A percentile compares a stretch with the other conserved stretches of the same genome.
phyloP scores from a whole-genome alignment of 1,140 invertebrate species.

The Zophobas atratus region DNA sequence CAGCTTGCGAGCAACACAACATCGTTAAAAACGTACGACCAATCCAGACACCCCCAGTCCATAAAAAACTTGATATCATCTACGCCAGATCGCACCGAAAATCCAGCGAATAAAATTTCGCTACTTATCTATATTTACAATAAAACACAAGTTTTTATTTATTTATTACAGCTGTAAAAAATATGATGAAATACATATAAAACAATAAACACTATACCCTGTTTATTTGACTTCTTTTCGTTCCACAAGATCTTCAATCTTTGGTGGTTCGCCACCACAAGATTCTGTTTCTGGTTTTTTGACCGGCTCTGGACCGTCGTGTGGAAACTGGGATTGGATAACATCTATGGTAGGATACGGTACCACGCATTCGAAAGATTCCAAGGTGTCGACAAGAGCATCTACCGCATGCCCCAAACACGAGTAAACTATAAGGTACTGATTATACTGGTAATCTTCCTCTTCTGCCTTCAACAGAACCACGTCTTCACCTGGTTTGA shows the following conservation, averaged over 20 bases:
- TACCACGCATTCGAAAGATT: constrained; percentile 10
- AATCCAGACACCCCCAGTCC: constrained; percentile 60
- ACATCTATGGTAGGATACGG: constrained; percentile 1
- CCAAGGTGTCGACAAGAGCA: constrained; percentile 25
- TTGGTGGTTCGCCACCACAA: too few species aligned
- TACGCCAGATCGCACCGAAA: constrained; percentile 63
- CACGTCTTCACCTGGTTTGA: too few species aligned
- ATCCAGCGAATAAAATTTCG: constrained; percentile 53
- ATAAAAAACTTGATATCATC: constrained; percentile 64
- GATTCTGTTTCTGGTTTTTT: not conserved
- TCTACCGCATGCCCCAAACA: constrained; percentile 45
- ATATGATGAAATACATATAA: too few species aligned
- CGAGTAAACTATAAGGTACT: constrained; percentile 51
- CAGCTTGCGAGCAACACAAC: constrained; percentile 61
- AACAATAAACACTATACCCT: too few species aligned
- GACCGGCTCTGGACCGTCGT: not conserved
- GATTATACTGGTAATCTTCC: too few species aligned
- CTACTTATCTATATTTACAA: not conserved
- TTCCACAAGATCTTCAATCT: too few species aligned
- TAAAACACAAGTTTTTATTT: not conserved
- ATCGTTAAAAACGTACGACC: constrained; percentile 65
- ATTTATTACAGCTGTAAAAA: not conserved
- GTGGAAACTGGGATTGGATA: not conserved
- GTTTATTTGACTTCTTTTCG: too few species aligned
- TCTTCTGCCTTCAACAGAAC: too few species aligned